Evolutionary conservation across 2,888 invertebrate species (phyloP), one percentile per base, ranked within the genome.

Genomic region (Pyrrhosoma nymphula): DNA sequence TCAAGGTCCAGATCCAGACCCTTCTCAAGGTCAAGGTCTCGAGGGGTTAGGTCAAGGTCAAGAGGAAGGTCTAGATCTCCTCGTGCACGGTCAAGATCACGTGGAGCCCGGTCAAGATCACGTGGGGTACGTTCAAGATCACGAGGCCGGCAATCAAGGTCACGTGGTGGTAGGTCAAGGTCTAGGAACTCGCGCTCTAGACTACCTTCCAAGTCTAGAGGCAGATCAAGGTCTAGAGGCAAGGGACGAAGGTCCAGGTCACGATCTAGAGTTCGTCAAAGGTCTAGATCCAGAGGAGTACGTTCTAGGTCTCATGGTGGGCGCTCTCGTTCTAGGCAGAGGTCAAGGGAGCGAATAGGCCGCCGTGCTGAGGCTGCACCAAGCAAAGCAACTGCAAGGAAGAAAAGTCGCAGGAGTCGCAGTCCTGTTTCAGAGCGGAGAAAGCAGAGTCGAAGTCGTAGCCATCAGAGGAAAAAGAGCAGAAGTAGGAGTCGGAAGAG

Each of bases 171-270:
- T 23, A 95, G 97, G 23, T 96, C 97, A 95, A 96, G 96, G 35
- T 97, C 97, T 4, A 96, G 96, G 26, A 96, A 96, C 69, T 97
- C 97, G 88, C 96, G 96, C 95, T 96, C 96, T 0, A 96, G 97
- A 96, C 96, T 96, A 0, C 96, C 93, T n/a, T 96, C 96, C 10
- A 96, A 96, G 93, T 96, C 96, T 90, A 96, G 96, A 60, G 96
- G 96, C 18, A 95, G 96, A 63, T 96, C 96, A 39, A 96, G 96
- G 55, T 96, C 96, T 0, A 96, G 96, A 95, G 96, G 96, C 47
- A 93, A 96, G 0, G 96, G 96, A 20, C 97, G 97, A 95, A 96
- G 96, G 95, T 97, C 96, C 1, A 96, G 97, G 56, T 97, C 97
- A 69, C 96, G 96, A 55, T 97, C 96, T 90, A 96, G 96, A 89